Evolutionary conservation across 2,797 vertebrate species (phyloP), one percentile per base, ranked within the genome.

Genomic region (Leucoraja ocellata): DNA sequence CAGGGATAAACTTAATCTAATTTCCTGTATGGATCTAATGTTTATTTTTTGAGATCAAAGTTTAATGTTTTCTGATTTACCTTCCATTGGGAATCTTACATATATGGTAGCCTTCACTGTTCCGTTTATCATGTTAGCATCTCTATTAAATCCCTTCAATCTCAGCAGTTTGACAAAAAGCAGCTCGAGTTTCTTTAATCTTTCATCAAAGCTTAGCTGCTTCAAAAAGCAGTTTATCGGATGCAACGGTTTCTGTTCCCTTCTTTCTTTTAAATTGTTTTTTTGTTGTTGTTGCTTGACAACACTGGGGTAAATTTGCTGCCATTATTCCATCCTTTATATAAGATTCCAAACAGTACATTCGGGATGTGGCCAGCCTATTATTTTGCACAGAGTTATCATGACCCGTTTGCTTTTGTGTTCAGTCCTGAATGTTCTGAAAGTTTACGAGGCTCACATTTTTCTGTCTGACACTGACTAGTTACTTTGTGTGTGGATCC

Each of bases 321-420:
- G 11, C 1, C 28, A 13, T 54, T 84, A 58, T 61, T 83, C 46
- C 79, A 36, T 39, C 54, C 54, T 25, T 13, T 84, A 11, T 61
- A 14, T 28, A 13, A 25, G 54, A 61, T 54, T 23, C 25, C 25
- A 81, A 78, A 23, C 79, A 81, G 11, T 21, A 9, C 39, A 81
- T 81, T 81, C 79, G 54, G 18, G 78, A 39, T 79, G 79, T 54
- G 8, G 7, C 21, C 9, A 28, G 25, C 54, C 11, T 84, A 28
- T 84, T 84, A 25, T 84, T 84, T 84, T n/a, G 1, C 61, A 61
- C 54, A 58, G 11, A 61, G 54, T 84, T 61, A 84, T 58, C 54
- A 61, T 84, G 54, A 84, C 81, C 54, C 28, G 13, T 84, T 84
- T 84, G 81, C 25, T 84, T 84, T 84, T 84, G 54, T 61, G 21